These are phyloP conservation scores for Daktulosphaira vitifoliae DNA, from an alignment of 1,140 invertebrate genomes.

Conservation along the genomic window DNA sequence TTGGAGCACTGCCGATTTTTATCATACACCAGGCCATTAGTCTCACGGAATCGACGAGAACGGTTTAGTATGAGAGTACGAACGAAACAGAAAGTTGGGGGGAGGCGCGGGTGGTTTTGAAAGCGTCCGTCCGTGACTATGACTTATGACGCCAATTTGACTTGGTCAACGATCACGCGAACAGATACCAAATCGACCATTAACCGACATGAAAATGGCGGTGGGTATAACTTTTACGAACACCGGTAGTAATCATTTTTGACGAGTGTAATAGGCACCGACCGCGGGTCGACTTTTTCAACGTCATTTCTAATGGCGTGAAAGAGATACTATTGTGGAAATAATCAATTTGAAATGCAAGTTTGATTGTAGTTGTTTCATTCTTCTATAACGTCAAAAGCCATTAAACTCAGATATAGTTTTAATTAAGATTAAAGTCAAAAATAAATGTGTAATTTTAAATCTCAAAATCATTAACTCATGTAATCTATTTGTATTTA, in stretches of 20 bases:
- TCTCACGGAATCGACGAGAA: not conserved
- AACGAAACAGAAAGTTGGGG: not conserved
- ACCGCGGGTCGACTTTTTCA: not conserved
- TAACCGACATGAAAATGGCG: slow-evolving; percentile 9
- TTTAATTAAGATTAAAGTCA: too few relatives aligned
- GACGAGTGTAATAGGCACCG: not conserved
- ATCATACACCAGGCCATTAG: slow-evolving; percentile 8
- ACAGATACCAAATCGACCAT: slow-evolving; percentile 31
- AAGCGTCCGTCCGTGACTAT: slow-evolving; percentile 20
- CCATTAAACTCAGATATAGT: too few relatives aligned
- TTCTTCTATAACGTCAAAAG: too few relatives aligned
- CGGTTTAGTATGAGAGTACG: too few relatives aligned
- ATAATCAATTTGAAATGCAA: too few relatives aligned
- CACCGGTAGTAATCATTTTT: slow-evolving; percentile 12
- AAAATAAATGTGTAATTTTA: too few relatives aligned
- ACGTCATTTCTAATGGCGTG: not conserved
- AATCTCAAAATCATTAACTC: too few relatives aligned
- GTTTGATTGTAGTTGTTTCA: too few relatives aligned
- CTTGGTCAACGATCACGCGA: slow-evolving; percentile 31
- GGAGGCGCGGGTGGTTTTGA: not conserved
- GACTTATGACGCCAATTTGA: slow-evolving; percentile 32
- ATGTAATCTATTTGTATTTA: too few relatives aligned
- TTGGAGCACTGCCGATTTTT: not conserved
- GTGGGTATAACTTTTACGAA: not conserved
- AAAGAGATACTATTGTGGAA: too few relatives aligned